Evolutionary conservation across 2,113 vertebrate genomes (phyloP), one percentile per base, ranked within the genome.

Genomic region (Cricetomys ansorgei): DNA sequence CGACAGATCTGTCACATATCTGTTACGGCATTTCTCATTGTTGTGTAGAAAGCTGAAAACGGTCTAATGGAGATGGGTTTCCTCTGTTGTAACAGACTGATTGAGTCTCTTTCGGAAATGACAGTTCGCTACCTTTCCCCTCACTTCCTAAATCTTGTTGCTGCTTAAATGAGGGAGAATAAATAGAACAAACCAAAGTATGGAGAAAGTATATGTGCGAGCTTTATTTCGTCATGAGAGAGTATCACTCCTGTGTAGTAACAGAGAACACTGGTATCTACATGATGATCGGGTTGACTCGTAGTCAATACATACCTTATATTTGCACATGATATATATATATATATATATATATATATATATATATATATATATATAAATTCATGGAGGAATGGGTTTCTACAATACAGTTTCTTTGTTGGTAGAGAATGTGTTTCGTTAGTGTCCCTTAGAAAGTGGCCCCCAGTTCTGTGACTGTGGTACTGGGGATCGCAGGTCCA

Each of bases 221-320:
- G 97, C 97, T 98, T 98, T 98, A 98, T 98, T 98, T 97, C 96
- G 97, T 97, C 95, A 98, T 97, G 97, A 97, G 96, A 93, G 96
- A 97, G n/a, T n/a, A 95, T 95, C 96, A 97, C 95, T 98, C 97
- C 93, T 94, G 97, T 96, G 97, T 88, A 31, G 92, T 95, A 97
- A 97, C 97, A 98, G 95, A 97, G 96, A 96, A 96, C 91, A 69
- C 89, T 95, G 96, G 77, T 90, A 89, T 94, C 97, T 97, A 97
- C 96, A 97, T 57, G 95, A 91, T 95, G 95, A 93, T 77, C 79
- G 65, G 76, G 70, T 96, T 92, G 95, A 84, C 96, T 96, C 88
- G 77, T 87, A 92, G 93, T 95, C 92, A 87, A 95, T 97, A 98
- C 97, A 98, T 97, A 97, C 96, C 97, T 98, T 96, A 95, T 97